These are phyloP conservation scores for Pseudochromis fuscus DNA, from an alignment of 2,797 vertebrate genomes.

Conservation along the genomic window DNA sequence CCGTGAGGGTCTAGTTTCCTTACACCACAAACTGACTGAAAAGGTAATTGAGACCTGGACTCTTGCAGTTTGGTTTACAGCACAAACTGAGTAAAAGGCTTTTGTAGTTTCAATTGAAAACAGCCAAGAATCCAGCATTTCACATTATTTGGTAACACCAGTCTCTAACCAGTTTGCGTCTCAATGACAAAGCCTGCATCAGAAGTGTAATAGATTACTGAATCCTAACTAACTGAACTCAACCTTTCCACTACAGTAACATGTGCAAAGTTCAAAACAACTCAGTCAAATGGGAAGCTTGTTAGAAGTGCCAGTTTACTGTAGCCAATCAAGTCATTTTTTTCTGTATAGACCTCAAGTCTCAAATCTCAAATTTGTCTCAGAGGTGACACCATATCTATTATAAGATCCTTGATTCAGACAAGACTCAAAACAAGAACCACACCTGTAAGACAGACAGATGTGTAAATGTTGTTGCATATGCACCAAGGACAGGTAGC, in stretches of 20 bases:
- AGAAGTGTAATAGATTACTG: background rate
- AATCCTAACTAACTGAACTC: background rate
- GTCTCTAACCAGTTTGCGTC: background rate
- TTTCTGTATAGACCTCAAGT: background rate
- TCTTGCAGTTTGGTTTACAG: too few species aligned
- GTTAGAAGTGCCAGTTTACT: background rate
- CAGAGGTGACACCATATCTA: background rate
- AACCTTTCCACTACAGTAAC: background rate
- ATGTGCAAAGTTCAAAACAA: background rate
- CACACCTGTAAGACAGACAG: background rate
- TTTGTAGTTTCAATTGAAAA: background rate
- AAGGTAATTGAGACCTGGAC: too few species aligned
- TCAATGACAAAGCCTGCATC: background rate
- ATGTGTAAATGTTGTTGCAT: background rate
- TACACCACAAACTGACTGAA: too few species aligned
- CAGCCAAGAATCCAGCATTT: background rate
- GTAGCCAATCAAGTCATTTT: background rate
- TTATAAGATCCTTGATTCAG: background rate
- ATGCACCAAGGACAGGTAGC: background rate
- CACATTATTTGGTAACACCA: constrained; percentile 22
- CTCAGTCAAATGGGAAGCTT: background rate
- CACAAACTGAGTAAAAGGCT: too few species aligned
- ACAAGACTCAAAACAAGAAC: background rate
- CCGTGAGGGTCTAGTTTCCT: too few species aligned
- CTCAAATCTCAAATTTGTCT: background rate